Conservation (phyloP, 2,797 vertebrate species). For the Huso huso region DNA sequence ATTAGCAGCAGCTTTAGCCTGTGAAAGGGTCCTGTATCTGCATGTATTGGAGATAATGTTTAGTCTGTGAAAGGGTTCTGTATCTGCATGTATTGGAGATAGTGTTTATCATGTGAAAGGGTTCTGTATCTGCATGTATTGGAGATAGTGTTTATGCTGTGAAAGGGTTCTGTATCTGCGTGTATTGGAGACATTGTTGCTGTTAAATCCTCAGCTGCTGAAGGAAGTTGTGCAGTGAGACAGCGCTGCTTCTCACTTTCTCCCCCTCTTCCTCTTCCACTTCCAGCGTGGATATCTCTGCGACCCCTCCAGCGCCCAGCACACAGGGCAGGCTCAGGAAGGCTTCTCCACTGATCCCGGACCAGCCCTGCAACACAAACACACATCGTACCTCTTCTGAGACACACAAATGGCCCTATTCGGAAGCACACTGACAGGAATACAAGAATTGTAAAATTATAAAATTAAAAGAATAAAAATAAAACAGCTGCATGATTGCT, state of each 20-base stretch:
- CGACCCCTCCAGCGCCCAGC: constrained; percentile 71
- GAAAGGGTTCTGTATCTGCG: too few relatives aligned
- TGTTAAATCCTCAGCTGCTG: constrained; percentile 71
- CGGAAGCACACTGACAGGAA: background rate
- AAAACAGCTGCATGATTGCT: background rate
- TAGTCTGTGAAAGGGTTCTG: too few relatives aligned
- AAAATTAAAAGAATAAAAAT: background rate
- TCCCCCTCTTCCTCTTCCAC: constrained; percentile 57
- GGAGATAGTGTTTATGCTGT: too few relatives aligned
- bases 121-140: too few relatives aligned
- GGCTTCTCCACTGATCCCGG: constrained; percentile 67
- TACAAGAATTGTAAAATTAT: background rate
- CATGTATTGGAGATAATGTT: too few relatives aligned
- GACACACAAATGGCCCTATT: background rate
- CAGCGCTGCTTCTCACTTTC: constrained; percentile 68
- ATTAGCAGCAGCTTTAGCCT: too few relatives aligned
- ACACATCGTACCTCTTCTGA: background rate
- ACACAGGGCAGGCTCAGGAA: constrained; percentile 88
- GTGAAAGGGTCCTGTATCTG: too few relatives aligned
- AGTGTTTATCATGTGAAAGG: too few relatives aligned
- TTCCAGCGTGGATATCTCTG: constrained; percentile 54
- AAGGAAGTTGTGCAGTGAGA: constrained; percentile 69
- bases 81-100: too few relatives aligned
- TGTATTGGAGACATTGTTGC: too few relatives aligned
- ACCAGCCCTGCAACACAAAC: constrained; percentile 52